Conservation (phyloP, 2,113 vertebrate genomes). For the Oreochromis niloticus region DNA sequence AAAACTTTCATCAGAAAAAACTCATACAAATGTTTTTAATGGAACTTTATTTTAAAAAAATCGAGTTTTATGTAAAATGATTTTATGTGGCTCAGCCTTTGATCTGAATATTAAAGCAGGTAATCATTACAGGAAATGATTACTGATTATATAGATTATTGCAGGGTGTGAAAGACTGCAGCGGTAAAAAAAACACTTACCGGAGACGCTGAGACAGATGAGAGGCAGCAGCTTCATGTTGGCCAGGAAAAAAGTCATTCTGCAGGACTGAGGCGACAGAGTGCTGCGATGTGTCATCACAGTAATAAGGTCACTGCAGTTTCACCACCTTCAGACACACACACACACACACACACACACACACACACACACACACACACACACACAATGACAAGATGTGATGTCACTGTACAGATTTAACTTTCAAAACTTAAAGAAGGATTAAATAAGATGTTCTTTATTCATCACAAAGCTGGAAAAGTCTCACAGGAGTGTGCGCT, state of each 20-base stretch:
- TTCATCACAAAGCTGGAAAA: not conserved
- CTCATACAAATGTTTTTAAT: not conserved
- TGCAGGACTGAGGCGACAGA: not conserved
- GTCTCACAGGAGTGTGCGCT: not conserved
- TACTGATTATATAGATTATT: not conserved
- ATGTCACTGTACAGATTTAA: not conserved
- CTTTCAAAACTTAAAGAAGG: not conserved
- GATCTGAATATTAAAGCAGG: not conserved
- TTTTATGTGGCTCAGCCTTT: not conserved
- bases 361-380: not conserved
- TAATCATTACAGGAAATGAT: not conserved
- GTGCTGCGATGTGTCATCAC: not conserved
- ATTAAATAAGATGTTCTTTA: rapidly evolving
- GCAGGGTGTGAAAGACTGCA: not conserved
- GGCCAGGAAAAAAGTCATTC: not conserved
- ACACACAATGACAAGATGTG: not conserved
- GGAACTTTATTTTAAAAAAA: not conserved
- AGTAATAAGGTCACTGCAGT: not conserved
- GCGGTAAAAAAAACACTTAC: not conserved
- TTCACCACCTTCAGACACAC: not conserved
- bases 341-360: not conserved
- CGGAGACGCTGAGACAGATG: not conserved
- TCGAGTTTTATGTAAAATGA: rapidly evolving
- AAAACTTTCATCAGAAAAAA: not conserved
- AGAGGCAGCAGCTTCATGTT: not conserved